Base-by-base conservation (phyloP, 2,888 invertebrate genomes). In the Melinopterus prodromus region DNA sequence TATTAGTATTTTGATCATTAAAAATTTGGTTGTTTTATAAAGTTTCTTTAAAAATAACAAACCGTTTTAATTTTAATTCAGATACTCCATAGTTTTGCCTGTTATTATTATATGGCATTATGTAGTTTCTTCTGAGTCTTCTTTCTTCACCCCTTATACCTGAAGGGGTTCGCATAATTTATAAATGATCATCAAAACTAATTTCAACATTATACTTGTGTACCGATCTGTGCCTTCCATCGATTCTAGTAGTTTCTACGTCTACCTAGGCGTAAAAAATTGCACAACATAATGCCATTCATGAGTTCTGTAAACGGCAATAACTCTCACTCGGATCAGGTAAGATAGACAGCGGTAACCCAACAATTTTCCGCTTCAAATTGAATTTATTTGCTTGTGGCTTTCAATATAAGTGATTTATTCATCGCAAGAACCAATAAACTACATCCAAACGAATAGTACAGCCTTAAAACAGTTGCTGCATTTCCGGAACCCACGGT, bases 331-430 rank as follows among this genome's bases (percentile, higher is more conserved):
- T 53, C 5, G 7, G 53, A 53, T 53, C 53, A 53, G 53, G 53
- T 53, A 53, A 53, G 53, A 12, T 9, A 53, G 53, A 53, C 53
- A 53, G 53, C 53, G 53, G 53, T 53, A 53, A 53, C 53, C 53
- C 53, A 53, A 53, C 53, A 53, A 53, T 53, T 53, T 53, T 53
- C 53, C 53, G 53, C 53, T 53, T 53, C 53, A 53, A 53, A 53
- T 53, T 53, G 53, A 53, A 53, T 53, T 53, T 53, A 53, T 53
- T 53, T 53, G 53, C 53, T 53, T 53, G 12, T 4, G 53, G 53
- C 7, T 7, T 9, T 53, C 53, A 53, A 53, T 53, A 53, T 9
- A 53, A 53, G 53, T 53, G 53, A 53, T 53, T 53, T 53, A 53
- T 53, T 7, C 53, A 53, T 53, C 12, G 53, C 53, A 53, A 53